Evolutionary conservation across 2,888 invertebrate species (phyloP).

Genomic region (Barypeithes pellucidus): DNA sequence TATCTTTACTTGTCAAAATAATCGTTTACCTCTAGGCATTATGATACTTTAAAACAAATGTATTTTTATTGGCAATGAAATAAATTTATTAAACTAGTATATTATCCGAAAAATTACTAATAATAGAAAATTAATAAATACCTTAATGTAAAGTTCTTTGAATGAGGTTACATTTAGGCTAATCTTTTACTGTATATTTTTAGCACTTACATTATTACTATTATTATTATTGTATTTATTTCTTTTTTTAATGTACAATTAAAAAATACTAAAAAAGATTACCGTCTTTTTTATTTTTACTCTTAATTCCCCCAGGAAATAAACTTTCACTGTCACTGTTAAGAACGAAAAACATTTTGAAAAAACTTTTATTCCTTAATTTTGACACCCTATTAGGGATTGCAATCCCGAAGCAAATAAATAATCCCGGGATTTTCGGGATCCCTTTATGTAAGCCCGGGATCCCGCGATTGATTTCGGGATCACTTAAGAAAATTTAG

Average conservation of each 20-base stretch:
- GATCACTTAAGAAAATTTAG: no score
- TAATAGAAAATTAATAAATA: constrained; percentile 32
- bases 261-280: constrained; percentile 46
- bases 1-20: constrained; percentile 22
- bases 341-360: no score
- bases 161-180: constrained; percentile 38
- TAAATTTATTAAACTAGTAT: constrained; percentile 23
- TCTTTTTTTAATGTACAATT: constrained; percentile 53
- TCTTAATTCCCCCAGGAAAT: no score
- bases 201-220: constrained; percentile 52
- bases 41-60: constrained; percentile 22
- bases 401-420: no score
- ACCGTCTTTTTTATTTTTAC: not conserved
- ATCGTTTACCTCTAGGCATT: constrained; percentile 12
- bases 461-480: no score
- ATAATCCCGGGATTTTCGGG: no score
- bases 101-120: constrained; percentile 28
- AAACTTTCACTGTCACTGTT: no score
- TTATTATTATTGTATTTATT: constrained; percentile 51
- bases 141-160: constrained; percentile 32
- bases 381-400: no score
- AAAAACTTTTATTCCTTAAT: no score
- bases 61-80: constrained; percentile 33
- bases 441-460: no score
- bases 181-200: constrained; percentile 53